phyloP scores from a whole-genome alignment of 1,140 invertebrate species.

The Listronotus bonariensis region DNA sequence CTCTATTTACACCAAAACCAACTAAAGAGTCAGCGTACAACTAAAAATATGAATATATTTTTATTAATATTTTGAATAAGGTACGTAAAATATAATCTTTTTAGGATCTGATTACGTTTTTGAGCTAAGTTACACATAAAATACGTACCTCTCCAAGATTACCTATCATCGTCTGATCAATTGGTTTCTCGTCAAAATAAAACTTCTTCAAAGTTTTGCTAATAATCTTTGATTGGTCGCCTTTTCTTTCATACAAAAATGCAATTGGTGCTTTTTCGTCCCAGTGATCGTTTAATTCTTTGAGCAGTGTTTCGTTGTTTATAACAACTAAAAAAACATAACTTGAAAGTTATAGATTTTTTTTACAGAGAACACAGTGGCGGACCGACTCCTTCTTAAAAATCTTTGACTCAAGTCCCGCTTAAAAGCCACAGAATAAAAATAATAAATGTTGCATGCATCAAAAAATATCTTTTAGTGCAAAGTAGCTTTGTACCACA shows the following conservation, averaged over 20 bases:
- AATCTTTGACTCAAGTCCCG: no score
- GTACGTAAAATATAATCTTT: not conserved
- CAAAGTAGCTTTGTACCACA: no score
- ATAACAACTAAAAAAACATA: slow-evolving; percentile 46
- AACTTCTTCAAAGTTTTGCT: slow-evolving; percentile 58
- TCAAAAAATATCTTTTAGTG: no score
- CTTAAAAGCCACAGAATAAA: no score
- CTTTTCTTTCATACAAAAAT: slow-evolving; percentile 62
- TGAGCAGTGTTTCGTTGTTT: slow-evolving; percentile 53
- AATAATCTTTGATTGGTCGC: slow-evolving; percentile 56
- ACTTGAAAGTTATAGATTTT: slow-evolving; percentile 1
- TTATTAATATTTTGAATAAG: slow-evolving; percentile 1
- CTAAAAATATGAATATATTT: slow-evolving; percentile 29
- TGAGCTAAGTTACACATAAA: not conserved
- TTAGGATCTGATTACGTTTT: not conserved
- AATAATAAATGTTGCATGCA: no score
- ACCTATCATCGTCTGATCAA: slow-evolving; percentile 29
- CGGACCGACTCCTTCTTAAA: no score
- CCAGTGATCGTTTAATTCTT: slow-evolving; percentile 60
- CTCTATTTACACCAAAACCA: slow-evolving; percentile 59
- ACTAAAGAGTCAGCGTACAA: slow-evolving; percentile 61
- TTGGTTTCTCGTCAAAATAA: slow-evolving; percentile 54
- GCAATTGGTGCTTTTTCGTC: slow-evolving; percentile 60
- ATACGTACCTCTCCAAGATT: slow-evolving; percentile 51
- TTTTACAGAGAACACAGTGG: not conserved